Evolutionary conservation across 2,797 vertebrate genomes (phyloP), one percentile per base, ranked within the genome.

Genomic region (Thunnus albacares): DNA sequence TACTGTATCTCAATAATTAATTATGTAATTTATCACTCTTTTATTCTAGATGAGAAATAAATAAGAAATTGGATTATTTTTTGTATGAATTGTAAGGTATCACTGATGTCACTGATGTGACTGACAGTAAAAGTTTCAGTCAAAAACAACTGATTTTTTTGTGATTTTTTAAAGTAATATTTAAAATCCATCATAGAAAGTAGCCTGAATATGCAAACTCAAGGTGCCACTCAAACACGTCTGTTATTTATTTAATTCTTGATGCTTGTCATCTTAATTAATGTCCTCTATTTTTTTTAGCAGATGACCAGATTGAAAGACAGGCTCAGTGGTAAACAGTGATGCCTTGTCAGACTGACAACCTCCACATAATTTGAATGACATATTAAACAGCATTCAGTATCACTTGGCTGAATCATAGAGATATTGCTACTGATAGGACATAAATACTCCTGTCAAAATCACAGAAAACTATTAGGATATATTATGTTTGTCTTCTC

Each of bases 251-350:
- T 77, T 53, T 2, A 3, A 87, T 84, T 76, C 2, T 22, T 72
- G 67, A 47, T 69, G 57, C 63, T 65, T 66, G 33, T 85, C 67
- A 47, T 79, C 69, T 75, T 81, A 65, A 88, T 82, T 71, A 68
- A 87, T 58, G 51, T 58, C 53, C 14, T 79, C 11, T 35, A 24
- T 64, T 70, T 52, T 35, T 11, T 82, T 52, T 38, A 71, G 53
- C 85, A 74, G 59, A 88, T 77, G 69, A 81, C 69, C 75, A 55
- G 66, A 51, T 38, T 85, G 51, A 75, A 47, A 66, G 62, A 57
- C 53, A 69, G 55, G 70, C 61, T 52, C 35, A 45, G 22, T 58
- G 51, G 22, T 59, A 41, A n/a, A 26, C 33, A 69, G 33, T 47
- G 58, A 67, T 55, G 26, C 7, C 22, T 41, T 58, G 49, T 76